Base-by-base conservation (phyloP, 2,113 vertebrate genomes). In the Mungos mungo region DNA sequence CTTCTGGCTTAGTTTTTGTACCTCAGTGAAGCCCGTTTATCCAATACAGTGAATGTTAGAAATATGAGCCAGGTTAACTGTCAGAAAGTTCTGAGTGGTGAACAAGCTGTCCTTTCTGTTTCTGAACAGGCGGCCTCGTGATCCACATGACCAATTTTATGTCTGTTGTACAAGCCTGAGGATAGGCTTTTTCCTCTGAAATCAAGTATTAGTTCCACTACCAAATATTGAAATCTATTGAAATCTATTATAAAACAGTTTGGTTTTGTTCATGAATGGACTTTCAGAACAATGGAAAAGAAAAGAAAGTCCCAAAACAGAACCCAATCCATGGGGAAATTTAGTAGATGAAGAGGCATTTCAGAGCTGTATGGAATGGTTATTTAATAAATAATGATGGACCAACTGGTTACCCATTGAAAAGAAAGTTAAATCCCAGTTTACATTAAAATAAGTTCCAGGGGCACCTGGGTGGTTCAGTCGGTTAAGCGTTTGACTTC, bases 381-480 rank as follows among this genome's bases (percentile, higher is more conserved):
- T 41, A 79, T 72, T 84, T 72, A 66, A 89, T 71, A 82, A 82
- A 92, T 76, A 84, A 52, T 89, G 35, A 38, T n/a, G 33, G 63
- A 66, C 74, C 29, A 88, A 88, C 77, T 71, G 52, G 52, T 79
- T 92, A 79, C 21, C 41, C 84, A 69, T 45, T 92, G 88, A 27
- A 66, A 87, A 94, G 57, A 87, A 83, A 91, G 74, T 86, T 72
- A 96, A 93, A 45, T 65, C 71, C 21, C 81, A 76, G 1, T 57
- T 93, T 72, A 27, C 4, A 69, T 41, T 27, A 65, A 79, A 93
- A 88, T 88, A 69, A 91, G 18, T 83, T 79, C 69, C 69, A 72
- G 29, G 41, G 41, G 41, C 41, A 41, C 41, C 41, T 41, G 41
- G 41, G 41, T 41, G 41, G 41, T 5, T 41, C 41, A 41, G 41